These are phyloP conservation scores for Myotis lucifugus DNA, from an alignment of 2,113 vertebrate species.

Conservation along the genomic window DNA sequence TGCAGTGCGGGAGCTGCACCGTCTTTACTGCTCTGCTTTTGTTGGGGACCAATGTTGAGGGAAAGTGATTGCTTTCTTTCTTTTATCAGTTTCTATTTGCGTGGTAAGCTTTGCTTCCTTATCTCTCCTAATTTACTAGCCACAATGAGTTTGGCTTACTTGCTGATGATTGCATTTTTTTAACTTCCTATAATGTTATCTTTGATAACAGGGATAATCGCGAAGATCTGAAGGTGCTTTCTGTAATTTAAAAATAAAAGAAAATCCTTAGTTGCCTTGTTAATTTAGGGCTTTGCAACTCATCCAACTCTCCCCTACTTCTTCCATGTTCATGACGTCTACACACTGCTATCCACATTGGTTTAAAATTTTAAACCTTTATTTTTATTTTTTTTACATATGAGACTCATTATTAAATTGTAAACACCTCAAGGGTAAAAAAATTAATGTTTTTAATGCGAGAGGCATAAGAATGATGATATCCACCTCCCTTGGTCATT, in stretches of 20 bases:
- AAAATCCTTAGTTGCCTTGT: neutral
- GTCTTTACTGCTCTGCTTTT: neutral
- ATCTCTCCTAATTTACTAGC: slow-evolving; percentile 61
- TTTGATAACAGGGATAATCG: slow-evolving; percentile 71
- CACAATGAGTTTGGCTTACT: slow-evolving; percentile 52
- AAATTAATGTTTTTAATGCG: neutral
- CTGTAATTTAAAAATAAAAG: slow-evolving; percentile 45
- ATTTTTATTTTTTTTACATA: neutral
- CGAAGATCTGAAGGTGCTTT: neutral
- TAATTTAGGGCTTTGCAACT: neutral
- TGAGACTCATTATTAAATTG: neutral
- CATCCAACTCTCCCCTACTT: neutral
- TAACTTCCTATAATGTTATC: slow-evolving; percentile 69
- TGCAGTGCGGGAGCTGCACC: neutral
- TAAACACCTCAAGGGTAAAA: neutral
- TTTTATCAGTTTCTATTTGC: slow-evolving; percentile 62
- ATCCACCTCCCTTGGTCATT: neutral
- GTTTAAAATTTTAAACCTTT: neutral
- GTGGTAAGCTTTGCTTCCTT: slow-evolving; percentile 56
- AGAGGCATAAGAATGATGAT: neutral
- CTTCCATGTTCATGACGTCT: neutral
- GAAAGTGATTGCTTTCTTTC: slow-evolving; percentile 30
- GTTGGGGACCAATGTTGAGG: neutral
- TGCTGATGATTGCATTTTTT: slow-evolving; percentile 72
- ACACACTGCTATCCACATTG: neutral